Evolutionary conservation across 2,113 vertebrate species (phyloP).

Genomic region (Ia io): DNA sequence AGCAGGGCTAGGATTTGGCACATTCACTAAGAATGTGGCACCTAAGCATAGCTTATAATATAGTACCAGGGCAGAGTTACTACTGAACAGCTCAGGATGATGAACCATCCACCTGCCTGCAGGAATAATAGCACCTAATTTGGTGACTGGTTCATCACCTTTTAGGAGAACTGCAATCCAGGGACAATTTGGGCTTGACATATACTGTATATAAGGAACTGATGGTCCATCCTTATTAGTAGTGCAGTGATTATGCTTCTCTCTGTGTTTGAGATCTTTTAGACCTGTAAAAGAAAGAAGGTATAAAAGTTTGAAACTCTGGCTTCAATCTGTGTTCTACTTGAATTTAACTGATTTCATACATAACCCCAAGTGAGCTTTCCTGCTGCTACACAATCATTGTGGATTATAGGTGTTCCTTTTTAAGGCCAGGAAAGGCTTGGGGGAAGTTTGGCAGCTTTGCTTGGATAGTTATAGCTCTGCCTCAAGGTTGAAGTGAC

Average conservation of each 20-base stretch:
- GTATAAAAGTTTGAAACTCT: background rate
- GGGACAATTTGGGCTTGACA: background rate
- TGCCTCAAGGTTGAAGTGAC: background rate
- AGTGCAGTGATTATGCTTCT: background rate
- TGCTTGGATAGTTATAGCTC: background rate
- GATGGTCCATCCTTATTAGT: background rate
- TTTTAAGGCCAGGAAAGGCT: background rate
- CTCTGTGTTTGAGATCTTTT: slow-evolving; percentile 21
- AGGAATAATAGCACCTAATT: slow-evolving; percentile 29
- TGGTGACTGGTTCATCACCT: background rate
- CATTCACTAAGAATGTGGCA: background rate
- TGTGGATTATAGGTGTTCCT: background rate
- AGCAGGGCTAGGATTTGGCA: background rate
- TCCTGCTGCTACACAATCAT: background rate
- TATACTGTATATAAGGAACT: background rate
- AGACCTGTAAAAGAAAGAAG: slow-evolving; percentile 35
- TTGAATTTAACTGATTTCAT: background rate
- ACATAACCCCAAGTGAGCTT: background rate
- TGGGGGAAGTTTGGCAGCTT: background rate
- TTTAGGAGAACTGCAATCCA: slow-evolving; percentile 43
- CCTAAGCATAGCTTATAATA: background rate
- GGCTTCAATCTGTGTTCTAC: background rate
- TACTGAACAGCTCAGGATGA: background rate
- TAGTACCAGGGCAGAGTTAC: background rate
- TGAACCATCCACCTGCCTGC: background rate